Percentiles rank a stretch among this genome's conserved stretches.
Conservation (phyloP, 2,888 invertebrate genomes). For the Drosophila anomelani region DNA sequence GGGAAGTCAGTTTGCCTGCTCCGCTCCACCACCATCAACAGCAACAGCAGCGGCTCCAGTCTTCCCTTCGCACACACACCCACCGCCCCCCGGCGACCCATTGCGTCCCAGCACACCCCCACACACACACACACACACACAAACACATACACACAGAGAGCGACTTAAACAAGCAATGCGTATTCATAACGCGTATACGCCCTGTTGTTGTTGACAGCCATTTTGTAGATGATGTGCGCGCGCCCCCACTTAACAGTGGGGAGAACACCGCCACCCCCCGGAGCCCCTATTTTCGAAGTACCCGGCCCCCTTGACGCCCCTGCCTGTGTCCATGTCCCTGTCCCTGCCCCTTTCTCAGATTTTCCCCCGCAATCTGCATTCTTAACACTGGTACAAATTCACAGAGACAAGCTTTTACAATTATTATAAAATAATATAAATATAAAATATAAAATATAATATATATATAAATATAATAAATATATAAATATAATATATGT, state of each 20-base stretch:
- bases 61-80: slow-evolving; percentile 1
- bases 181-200: slow-evolving; percentile 79
- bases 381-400: not conserved
- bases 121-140: slow-evolving; percentile 3
- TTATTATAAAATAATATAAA: no score
- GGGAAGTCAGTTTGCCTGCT: slow-evolving; percentile 49
- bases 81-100: not conserved
- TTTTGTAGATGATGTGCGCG: slow-evolving; percentile 76
- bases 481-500: no score
- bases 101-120: not conserved
- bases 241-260: slow-evolving; percentile 58
- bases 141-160: slow-evolving; percentile 1
- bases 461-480: no score
- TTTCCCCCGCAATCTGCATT: not conserved
- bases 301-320: not conserved
- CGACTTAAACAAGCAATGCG: slow-evolving; percentile 74
- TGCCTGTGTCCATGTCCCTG: not conserved
- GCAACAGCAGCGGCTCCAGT: not conserved
- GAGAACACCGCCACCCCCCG: not conserved
- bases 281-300: not conserved
- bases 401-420: not conserved
- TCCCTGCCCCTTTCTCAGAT: not conserved
- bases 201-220: slow-evolving; percentile 80
- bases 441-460: no score
- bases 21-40: not conserved